A percentile compares a stretch with the other conserved stretches of the same genome.
phyloP scores from a whole-genome alignment of 1,140 invertebrate species.

The Anastatus disparis region DNA sequence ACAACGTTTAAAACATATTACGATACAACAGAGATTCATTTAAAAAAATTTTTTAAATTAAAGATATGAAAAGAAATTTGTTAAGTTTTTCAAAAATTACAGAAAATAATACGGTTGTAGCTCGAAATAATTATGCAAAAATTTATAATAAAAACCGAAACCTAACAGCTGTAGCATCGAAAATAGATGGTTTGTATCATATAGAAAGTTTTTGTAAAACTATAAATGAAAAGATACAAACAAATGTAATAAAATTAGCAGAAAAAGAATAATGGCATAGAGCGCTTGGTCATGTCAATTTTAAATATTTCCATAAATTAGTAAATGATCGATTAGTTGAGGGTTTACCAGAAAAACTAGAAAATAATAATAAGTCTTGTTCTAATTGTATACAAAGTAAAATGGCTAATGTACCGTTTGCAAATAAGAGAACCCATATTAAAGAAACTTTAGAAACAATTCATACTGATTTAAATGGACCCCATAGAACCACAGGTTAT shows the following conservation, averaged over 20 bases:
- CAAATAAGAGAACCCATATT: not conserved
- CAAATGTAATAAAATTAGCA: constrained; percentile 5
- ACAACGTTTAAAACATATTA: constrained; percentile 33
- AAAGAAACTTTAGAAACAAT: not conserved
- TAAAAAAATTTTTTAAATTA: constrained; percentile 36
- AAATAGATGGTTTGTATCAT: not conserved
- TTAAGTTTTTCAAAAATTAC: constrained; percentile 39
- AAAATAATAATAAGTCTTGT: not conserved
- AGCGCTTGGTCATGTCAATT: constrained; percentile 3
- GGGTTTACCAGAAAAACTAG: constrained; percentile 7
- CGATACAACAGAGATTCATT: constrained; percentile 17
- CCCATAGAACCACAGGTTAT: no score
- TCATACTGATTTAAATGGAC: not conserved
- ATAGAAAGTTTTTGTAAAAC: not conserved
- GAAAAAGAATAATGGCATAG: constrained; percentile 13
- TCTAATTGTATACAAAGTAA: constrained; percentile 14
- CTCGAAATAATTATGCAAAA: not conserved
- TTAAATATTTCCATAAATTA: constrained; percentile 14
- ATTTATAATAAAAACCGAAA: constrained; percentile 1
- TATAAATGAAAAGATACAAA: not conserved
- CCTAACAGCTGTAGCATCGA: not conserved
- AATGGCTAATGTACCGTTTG: constrained; percentile 3
- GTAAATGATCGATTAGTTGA: not conserved
- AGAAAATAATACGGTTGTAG: constrained; percentile 30
- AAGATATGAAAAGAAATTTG: constrained; percentile 34